Evolutionary conservation across 2,113 vertebrate genomes (phyloP).

Genomic region (Mustelus asterias): DNA sequence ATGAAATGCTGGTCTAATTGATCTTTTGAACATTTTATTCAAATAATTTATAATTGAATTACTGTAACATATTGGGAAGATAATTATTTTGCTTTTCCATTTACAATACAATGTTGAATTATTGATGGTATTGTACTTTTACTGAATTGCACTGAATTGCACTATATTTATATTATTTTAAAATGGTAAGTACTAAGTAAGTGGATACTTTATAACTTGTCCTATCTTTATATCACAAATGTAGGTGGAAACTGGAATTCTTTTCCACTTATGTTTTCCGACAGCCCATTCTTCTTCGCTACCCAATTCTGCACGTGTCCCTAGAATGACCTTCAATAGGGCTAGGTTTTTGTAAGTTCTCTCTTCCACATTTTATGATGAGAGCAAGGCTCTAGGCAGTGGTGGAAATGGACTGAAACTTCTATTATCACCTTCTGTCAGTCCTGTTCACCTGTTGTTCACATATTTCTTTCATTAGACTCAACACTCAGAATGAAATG

Average conservation of each 20-base stretch:
- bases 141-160: not conserved
- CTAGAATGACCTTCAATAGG: not conserved
- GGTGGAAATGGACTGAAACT: not conserved
- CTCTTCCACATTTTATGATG: not conserved
- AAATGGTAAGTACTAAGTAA: not conserved
- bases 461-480: not conserved
- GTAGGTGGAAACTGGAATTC: not conserved
- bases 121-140: not conserved
- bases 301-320: not conserved
- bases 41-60: not conserved
- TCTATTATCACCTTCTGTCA: not conserved
- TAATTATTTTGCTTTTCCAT: not conserved
- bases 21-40: not conserved
- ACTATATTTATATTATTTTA: not conserved
- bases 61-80: not conserved
- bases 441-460: not conserved
- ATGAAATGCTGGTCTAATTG: not conserved
- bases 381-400: not conserved
- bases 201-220: not conserved
- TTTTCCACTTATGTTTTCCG: not conserved
- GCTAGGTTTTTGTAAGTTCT: not conserved
- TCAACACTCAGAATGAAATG: not conserved
- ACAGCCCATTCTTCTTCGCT: not conserved
- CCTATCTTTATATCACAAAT: not conserved
- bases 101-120: not conserved